Evolutionary conservation across 2,113 vertebrate genomes (phyloP), one percentile per base, ranked within the genome.

Genomic region (Myiopsitta monachus): DNA sequence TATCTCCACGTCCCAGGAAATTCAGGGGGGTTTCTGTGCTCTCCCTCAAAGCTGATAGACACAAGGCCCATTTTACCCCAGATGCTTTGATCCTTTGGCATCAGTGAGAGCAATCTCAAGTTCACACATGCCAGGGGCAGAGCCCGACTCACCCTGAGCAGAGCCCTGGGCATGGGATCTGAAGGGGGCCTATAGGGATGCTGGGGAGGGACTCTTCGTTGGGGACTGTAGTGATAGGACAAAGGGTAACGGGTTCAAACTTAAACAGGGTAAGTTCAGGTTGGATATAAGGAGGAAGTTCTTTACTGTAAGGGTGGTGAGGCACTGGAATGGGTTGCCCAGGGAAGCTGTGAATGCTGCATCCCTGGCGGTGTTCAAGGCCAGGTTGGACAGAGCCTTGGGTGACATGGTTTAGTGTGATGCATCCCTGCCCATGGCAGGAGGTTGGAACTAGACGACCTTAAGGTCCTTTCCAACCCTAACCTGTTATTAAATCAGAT

Each of bases 1-100:
- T 57, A 5, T 30, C 67, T 51, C 39, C 62, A 11, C 1, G 1
- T 62, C 81, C 54, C 59, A 55, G 81, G 47, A 76, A 91, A 88
- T 23, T 22, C 1, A 0, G 17, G 10, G 14, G 28, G 63, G 62
- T 70, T 2, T 24, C n/a, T 6, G 22, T 1, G 18, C 26, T 70
- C 30, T 72, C 38, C 59, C 75, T 62, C 82, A 7, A 70, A 91
- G 69, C 8, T 7, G 0, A 8, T 14, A 14, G n/a, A 46, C 61
- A 38, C 26, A 6, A 78, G n/a, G 18, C 33, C 38, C 3, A 0
- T 68, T 63, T 61, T 41, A 63, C 41, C 28, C 63, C 51, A 27
- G 77, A 13, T 14, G 6, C 12, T 47, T 70, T 38, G 41, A 15
- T 68, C 75, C 61, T 81, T 78, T n/a, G 77, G 12, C 4, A 30